A percentile compares a stretch with the other conserved stretches of the same genome.
phyloP scores from a whole-genome alignment of 2,797 vertebrate genomes.

The Labeo calbasu region DNA sequence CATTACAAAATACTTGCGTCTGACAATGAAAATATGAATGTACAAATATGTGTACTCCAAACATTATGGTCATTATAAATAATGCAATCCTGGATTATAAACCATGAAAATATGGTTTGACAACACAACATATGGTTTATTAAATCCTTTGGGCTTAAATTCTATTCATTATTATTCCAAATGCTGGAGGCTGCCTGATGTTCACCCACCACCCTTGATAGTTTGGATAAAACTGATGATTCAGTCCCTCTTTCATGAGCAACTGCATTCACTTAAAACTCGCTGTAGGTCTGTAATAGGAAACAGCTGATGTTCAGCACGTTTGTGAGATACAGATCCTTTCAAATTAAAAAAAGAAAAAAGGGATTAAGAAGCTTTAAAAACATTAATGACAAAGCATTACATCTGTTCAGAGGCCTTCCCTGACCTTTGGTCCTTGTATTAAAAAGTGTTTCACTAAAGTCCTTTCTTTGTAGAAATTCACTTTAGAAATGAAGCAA shows the following conservation, averaged over 20 bases:
- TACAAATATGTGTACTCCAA: not conserved
- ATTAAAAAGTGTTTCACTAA: not conserved
- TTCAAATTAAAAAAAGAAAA: not conserved
- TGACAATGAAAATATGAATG: too few relatives aligned
- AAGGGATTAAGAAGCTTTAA: not conserved
- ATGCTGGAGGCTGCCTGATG: not conserved
- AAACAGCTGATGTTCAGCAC: slow-evolving; percentile 4
- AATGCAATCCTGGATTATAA: not conserved
- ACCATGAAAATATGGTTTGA: not conserved
- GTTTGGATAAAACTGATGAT: slow-evolving; percentile 14
- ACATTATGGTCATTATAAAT: not conserved
- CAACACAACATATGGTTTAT: slow-evolving; percentile 3
- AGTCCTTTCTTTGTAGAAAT: not conserved
- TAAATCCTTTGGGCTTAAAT: not conserved
- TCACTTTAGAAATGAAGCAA: not conserved
- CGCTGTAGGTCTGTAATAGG: not conserved
- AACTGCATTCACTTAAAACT: slow-evolving; percentile 37
- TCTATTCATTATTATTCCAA: not conserved
- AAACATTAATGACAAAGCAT: not conserved
- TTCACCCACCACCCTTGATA: not conserved
- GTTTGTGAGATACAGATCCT: slow-evolving; percentile 15
- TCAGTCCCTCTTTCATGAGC: slow-evolving; percentile 19
- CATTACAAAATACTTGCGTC: too few relatives aligned
- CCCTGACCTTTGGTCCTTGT: not conserved
- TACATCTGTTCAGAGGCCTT: not conserved